Conservation (phyloP, 2,113 vertebrate species). For the Tragelaphus imberbis region DNA sequence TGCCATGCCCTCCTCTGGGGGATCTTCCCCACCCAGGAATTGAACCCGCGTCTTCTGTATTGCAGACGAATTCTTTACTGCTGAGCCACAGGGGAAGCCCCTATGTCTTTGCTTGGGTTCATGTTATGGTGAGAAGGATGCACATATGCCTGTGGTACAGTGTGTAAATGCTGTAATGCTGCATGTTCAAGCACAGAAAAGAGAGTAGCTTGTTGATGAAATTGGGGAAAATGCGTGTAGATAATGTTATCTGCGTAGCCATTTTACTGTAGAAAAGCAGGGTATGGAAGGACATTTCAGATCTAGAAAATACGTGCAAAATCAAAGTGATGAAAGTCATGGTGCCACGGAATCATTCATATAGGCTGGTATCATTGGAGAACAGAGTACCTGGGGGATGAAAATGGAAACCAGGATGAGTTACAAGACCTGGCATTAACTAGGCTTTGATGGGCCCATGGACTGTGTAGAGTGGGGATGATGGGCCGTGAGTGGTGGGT, state of each 20-base stretch:
- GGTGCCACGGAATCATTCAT: not conserved
- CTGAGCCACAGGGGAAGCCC: not conserved
- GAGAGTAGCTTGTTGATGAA: not conserved
- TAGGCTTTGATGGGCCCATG: not conserved
- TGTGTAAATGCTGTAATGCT: not conserved
- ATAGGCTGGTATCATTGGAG: not conserved
- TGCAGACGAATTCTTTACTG: not conserved
- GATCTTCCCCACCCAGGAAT: not conserved
- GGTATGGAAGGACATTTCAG: not conserved
- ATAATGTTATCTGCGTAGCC: not conserved
- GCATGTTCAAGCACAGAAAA: not conserved
- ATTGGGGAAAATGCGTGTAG: not conserved
- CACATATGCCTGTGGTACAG: not conserved
- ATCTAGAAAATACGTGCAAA: not conserved
- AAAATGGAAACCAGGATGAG: not conserved
- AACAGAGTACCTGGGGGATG: not conserved
- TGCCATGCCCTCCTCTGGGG: not conserved
- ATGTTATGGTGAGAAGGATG: not conserved
- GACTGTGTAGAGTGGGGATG: not conserved
- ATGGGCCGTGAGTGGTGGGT: not conserved
- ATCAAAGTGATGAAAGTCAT: not conserved
- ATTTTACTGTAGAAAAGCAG: not conserved
- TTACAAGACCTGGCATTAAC: not conserved
- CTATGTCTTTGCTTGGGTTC: not conserved
- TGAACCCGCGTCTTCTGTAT: fast-evolving